Base-by-base conservation (phyloP, 2,888 invertebrate species). In the Chromoteleia sp. region DNA sequence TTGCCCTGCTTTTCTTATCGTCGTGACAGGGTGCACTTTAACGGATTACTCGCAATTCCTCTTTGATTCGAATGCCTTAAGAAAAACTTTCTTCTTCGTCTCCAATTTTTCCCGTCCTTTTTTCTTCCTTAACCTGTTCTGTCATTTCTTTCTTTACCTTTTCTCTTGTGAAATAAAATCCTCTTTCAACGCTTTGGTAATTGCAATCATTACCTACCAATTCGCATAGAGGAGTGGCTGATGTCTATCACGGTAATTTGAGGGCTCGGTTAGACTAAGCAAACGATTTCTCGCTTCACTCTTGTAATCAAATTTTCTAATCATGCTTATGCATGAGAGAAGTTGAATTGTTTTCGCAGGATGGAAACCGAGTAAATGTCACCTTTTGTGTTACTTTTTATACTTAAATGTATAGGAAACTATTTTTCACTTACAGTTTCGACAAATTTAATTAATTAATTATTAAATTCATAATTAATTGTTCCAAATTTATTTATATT, bases 11-110 rank as follows among this genome's bases (percentile, higher is more conserved):
- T 81, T 67, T 80, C 77, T 84, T 84, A 86, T 85, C 83, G 78
- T 56, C 56, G 52, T 77, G 76, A 73, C 71, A 68, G 71, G 84
- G 82, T 85, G 88, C 88, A 87, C 88, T 88, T 84, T 86, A 81
- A 83, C 82, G 86, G 85, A 88, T 88, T 88, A 86, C 85, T 81
- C 71, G 81, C 82, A 82, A 84, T 81, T 81, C 74, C 70, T 48
- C 68, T 50, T 76, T 68, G 59, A 68, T 68, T 76, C 68, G 61
- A 76, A 68, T 54, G 39, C 68, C 15, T 61, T 29, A 36, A 58
- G 50, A 45, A 71, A 52, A n/a, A n/a, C n/a, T n/a, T 33, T 39
- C 61, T 41, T 45, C 19, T 30, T 39, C 67, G 19, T 30, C 39
- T 58, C 25, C 17, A 41, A 50, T 63, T 54, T 50, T 33, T 45